Percentiles rank a stretch among this genome's conserved stretches.
These are phyloP conservation scores for Pharmacophagus antenor DNA, from an alignment of 2,888 invertebrate genomes.

Conservation along the genomic window DNA sequence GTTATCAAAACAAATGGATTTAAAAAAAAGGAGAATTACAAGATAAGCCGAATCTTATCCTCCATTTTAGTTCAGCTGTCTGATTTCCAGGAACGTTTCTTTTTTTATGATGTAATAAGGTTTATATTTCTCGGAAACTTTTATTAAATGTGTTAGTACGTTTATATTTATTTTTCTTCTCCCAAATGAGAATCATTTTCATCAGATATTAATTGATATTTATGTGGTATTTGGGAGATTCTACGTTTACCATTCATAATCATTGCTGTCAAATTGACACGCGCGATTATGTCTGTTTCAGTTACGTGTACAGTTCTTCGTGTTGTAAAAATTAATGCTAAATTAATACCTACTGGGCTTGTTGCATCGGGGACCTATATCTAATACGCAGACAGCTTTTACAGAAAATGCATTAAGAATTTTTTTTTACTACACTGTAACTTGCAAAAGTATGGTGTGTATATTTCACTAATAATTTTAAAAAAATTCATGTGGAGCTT, in stretches of 20 bases:
- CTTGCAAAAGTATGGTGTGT: not conserved
- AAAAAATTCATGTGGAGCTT: not conserved
- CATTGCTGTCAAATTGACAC: too few species aligned
- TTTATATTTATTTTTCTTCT: not conserved
- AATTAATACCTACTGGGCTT: not conserved
- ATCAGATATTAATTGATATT: too few species aligned
- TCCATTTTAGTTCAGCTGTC: conserved; percentile 1
- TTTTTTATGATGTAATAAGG: not conserved
- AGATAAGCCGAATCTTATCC: not conserved
- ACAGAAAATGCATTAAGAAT: not conserved
- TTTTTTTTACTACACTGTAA: not conserved
- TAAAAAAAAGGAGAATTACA: not conserved
- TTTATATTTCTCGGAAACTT: not conserved
- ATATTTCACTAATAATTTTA: not conserved
- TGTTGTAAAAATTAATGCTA: not conserved
- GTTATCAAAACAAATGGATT: not conserved
- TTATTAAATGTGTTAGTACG: not conserved
- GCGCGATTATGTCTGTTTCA: too few species aligned
- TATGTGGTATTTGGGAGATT: too few species aligned
- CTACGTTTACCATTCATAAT: too few species aligned
- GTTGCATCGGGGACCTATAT: not conserved
- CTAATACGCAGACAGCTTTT: not conserved
- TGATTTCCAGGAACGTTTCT: not conserved
- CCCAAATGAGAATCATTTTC: too few species aligned
- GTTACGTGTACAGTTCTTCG: too few species aligned